A percentile compares a stretch with the other conserved stretches of the same genome.
Evolutionary conservation across 2,888 invertebrate genomes (phyloP).

Genomic region (Diarsia dahlii): DNA sequence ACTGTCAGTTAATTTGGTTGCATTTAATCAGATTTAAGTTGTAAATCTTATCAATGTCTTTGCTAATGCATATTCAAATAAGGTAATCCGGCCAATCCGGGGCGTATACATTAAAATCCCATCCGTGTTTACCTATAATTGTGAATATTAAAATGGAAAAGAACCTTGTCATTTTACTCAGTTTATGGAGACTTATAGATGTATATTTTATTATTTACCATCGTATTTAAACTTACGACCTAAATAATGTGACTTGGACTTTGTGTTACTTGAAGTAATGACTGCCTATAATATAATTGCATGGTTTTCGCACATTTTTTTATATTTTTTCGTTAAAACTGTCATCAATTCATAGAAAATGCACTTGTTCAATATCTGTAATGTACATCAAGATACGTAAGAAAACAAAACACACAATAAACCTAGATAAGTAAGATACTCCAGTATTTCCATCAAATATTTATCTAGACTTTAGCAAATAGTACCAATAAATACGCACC

Average conservation of each 20-base stretch:
- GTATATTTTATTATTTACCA: background rate
- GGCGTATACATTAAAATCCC: conserved; percentile 72
- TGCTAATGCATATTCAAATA: conserved; percentile 80
- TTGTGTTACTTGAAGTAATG: background rate
- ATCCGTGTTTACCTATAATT: conserved; percentile 59
- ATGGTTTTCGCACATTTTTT: background rate
- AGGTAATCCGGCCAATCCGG: conserved; percentile 75
- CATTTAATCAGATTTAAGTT: background rate
- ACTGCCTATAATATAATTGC: background rate
- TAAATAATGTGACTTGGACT: background rate
- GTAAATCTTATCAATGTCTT: conserved; percentile 38
- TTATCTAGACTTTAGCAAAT: conserved; percentile 60
- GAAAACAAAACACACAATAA: conserved; percentile 54
- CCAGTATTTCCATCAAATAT: conserved; percentile 58
- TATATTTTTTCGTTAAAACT: background rate
- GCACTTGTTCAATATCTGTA: conserved; percentile 20
- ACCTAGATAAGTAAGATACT: conserved; percentile 55
- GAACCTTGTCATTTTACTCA: conserved; percentile 6
- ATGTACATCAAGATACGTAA: conserved; percentile 18
- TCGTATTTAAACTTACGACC: background rate
- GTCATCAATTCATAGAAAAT: background rate
- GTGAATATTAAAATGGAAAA: conserved; percentile 58
- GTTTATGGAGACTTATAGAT: background rate
- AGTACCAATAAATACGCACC: conserved; percentile 65
- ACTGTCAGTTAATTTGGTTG: background rate